Conservation (phyloP, 2,888 invertebrate genomes). For the Timema cristinae region DNA sequence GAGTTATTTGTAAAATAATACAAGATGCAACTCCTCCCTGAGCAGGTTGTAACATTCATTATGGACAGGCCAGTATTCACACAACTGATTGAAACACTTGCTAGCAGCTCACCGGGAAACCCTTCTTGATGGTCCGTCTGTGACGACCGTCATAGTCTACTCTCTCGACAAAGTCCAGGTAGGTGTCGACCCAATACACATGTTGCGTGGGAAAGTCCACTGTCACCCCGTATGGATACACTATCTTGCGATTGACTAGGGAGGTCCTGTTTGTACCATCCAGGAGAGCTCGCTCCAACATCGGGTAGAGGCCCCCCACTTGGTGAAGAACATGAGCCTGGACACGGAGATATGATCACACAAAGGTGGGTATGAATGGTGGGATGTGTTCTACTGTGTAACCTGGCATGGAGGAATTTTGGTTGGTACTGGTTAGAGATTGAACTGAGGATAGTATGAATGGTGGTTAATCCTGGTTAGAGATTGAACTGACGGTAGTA, state of each 20-base stretch:
- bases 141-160: constrained; percentile 71
- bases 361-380: no score
- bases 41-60: no score
- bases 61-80: no score
- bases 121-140: constrained; percentile 57
- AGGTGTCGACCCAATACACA: constrained; percentile 78
- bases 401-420: no score
- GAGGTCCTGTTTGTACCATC: constrained; percentile 58
- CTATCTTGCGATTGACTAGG: constrained; percentile 65
- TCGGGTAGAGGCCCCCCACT: constrained; percentile 64
- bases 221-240: constrained; percentile 70
- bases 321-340: constrained; percentile 71
- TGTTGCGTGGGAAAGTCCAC: constrained; percentile 66
- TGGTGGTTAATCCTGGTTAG: no score
- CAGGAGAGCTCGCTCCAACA: constrained; percentile 61
- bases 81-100: no score
- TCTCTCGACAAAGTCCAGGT: constrained; percentile 73
- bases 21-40: no score
- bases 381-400: no score
- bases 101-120: constrained; percentile 46
- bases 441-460: no score
- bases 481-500: no score
- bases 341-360: constrained; percentile 26
- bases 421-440: no score
- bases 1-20: no score